Evolutionary conservation across 23 tunicate genomes (phyloP).

Genomic region (Oikopleura dioica): DNA sequence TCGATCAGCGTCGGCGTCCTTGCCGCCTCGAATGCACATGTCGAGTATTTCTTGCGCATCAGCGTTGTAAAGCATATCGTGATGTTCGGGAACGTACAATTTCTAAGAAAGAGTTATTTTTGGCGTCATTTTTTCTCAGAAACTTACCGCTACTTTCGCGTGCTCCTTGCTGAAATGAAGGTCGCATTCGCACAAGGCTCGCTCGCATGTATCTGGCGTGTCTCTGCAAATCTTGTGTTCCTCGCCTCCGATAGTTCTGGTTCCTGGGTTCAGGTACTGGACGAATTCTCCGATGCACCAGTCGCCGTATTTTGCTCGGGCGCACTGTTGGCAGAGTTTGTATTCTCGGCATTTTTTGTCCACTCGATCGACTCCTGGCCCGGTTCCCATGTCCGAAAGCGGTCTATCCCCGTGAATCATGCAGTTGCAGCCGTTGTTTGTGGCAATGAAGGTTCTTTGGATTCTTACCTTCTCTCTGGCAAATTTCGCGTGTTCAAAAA

Average conservation of each 20-base stretch:
- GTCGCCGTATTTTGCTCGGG: background rate
- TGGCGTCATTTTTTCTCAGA: no score
- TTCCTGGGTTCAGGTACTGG: background rate
- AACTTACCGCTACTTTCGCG: no score
- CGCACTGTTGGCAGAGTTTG: background rate
- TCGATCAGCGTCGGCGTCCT: no score
- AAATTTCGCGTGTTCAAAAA: no score
- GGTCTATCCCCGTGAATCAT: background rate
- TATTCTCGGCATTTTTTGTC: background rate
- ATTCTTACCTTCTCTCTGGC: no score
- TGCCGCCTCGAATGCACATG: no score
- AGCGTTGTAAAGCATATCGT: no score
- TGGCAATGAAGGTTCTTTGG: no score
- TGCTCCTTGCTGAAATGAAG: background rate
- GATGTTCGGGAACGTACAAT: no score
- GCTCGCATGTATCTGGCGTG: background rate
- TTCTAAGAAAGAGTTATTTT: no score
- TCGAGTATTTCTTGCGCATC: no score
- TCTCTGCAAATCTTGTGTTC: background rate
- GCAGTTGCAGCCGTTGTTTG: conserved; percentile 6
- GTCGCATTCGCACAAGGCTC: conserved; percentile 7
- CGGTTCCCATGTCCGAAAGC: background rate
- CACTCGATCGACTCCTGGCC: background rate
- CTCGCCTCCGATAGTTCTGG: no score
- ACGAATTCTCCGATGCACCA: background rate